Evolutionary conservation across 2,888 invertebrate species (phyloP).

Genomic region (Morpho helenor): DNA sequence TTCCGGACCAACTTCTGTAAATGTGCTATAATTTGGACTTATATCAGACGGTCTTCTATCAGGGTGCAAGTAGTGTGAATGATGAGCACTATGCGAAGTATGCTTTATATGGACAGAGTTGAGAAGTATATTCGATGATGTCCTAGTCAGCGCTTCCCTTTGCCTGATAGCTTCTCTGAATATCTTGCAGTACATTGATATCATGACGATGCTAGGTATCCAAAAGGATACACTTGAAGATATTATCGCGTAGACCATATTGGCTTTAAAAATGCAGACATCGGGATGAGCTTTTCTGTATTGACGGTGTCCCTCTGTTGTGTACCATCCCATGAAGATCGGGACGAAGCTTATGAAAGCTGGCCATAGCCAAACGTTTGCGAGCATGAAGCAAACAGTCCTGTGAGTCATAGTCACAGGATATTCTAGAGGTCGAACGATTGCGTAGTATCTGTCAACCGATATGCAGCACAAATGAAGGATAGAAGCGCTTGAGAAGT

Average conservation of each 20-base stretch:
- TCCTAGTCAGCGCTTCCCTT: conserved; percentile 88
- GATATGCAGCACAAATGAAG: conserved; percentile 96
- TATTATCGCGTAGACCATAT: conserved; percentile 91
- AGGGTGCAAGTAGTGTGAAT: conserved; percentile 73
- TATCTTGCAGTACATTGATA: conserved; percentile 93
- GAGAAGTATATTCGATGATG: conserved; percentile 91
- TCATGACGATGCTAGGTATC: conserved; percentile 95
- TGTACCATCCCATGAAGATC: conserved; percentile 97
- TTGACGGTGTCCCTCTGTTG: conserved; percentile 88
- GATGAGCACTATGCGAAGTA: conserved; percentile 84
- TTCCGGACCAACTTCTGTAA: conserved; percentile 71
- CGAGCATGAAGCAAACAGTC: conserved; percentile 89
- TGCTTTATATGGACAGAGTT: conserved; percentile 92
- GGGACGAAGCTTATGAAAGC: conserved; percentile 96
- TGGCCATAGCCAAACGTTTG: conserved; percentile 95
- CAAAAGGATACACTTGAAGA: conserved; percentile 95
- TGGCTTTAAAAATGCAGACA: conserved; percentile 90
- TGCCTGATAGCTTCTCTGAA: conserved; percentile 90
- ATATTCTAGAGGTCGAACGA: conserved; percentile 94
- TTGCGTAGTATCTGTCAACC: conserved; percentile 94
- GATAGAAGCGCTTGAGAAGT: conserved; percentile 95
- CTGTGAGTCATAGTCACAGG: conserved; percentile 93
- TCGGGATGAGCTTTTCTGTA: conserved; percentile 83
- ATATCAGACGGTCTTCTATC: conserved; percentile 70
- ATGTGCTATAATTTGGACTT: conserved; percentile 73